Percentiles rank a stretch among this genome's conserved stretches.
phyloP scores from a whole-genome alignment of 2,888 invertebrate genomes.

The Orthosia cruda region DNA sequence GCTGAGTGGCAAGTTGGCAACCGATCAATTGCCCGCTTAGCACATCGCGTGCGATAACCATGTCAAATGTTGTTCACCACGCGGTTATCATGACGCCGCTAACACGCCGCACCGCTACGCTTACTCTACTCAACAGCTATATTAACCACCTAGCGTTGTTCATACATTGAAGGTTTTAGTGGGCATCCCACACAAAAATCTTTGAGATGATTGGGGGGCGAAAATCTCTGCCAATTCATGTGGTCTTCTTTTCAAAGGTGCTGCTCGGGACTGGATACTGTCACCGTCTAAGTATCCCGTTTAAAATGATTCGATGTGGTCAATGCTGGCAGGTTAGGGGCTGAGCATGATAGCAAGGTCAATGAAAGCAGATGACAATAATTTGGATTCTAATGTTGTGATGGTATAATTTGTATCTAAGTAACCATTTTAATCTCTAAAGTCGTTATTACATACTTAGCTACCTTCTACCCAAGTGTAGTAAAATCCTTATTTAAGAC shows the following conservation, averaged over 20 bases:
- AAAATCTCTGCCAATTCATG: not conserved
- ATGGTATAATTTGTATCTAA: not conserved
- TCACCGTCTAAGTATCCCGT: no score
- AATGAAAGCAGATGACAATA: no score
- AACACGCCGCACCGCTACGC: constrained; percentile 9
- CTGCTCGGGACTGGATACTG: no score
- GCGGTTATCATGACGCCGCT: constrained; percentile 20
- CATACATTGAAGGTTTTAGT: no score
- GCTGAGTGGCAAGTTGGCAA: not conserved
- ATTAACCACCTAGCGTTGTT: no score
- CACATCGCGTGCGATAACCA: constrained; percentile 52
- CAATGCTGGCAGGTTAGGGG: not conserved
- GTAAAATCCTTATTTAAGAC: constrained; percentile 8
- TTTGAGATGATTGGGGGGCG: no score
- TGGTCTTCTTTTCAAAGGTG: not conserved
- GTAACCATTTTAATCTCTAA: not conserved
- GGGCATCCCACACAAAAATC: no score
- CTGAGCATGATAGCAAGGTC: no score
- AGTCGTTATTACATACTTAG: no score
- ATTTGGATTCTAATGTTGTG: not conserved
- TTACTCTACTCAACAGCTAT: constrained; percentile 2
- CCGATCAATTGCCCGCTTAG: constrained; percentile 33
- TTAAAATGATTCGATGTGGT: no score
- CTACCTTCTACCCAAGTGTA: not conserved
- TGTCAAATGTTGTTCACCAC: constrained; percentile 57